phyloP scores from a whole-genome alignment of 2,797 vertebrate genomes.

The Lophotriccus pileatus region DNA sequence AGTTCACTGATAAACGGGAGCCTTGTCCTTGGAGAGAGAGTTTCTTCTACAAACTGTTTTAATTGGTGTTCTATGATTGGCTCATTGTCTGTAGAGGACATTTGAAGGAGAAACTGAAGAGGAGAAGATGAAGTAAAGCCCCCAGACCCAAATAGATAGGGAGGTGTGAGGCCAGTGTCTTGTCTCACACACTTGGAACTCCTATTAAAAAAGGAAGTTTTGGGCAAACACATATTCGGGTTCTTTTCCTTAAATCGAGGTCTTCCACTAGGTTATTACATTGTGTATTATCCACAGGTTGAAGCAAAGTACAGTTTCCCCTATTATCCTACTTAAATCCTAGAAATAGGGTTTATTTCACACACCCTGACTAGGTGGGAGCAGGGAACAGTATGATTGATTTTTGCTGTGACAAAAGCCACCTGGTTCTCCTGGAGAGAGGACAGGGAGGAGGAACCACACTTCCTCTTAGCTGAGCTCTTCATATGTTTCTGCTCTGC shows the following conservation, averaged over 20 bases:
- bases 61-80: too few relatives aligned
- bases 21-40: too few relatives aligned
- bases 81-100: too few relatives aligned
- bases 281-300: background rate
- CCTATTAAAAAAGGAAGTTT: background rate
- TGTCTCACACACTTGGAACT: background rate
- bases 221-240: background rate
- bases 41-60: too few relatives aligned
- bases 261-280: background rate
- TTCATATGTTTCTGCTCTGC: slow-evolving; percentile 2
- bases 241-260: background rate
- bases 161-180: background rate
- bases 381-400: background rate
- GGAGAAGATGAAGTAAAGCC: too few relatives aligned
- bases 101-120: too few relatives aligned
- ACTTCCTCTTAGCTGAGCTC: background rate
- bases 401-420: slow-evolving; percentile 33
- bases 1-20: too few relatives aligned
- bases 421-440: slow-evolving; percentile 34
- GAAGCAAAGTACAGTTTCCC: background rate
- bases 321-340: background rate
- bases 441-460: background rate
- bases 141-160: background rate
- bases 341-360: slow-evolving; percentile 50
- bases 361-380: slow-evolving; percentile 27